phyloP scores from a whole-genome alignment of 2,113 vertebrate species.

The Neomonachus schauinslandi region DNA sequence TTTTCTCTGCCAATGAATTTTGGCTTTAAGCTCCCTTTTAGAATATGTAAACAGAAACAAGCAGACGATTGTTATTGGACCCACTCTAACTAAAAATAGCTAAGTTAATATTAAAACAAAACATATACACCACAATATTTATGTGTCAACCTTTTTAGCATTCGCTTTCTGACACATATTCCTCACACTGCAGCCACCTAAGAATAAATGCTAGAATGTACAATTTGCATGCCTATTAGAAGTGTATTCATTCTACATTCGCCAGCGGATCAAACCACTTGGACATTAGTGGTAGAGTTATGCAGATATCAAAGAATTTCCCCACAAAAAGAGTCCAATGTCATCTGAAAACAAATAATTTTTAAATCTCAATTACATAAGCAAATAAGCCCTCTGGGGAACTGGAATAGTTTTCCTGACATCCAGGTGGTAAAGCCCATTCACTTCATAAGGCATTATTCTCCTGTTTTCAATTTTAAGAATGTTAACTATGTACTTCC shows the following conservation, averaged over 20 bases:
- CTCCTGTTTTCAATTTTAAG: slow-evolving; percentile 69
- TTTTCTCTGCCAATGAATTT: slow-evolving; percentile 67
- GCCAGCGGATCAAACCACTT: slow-evolving; percentile 12
- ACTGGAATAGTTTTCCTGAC: slow-evolving; percentile 59
- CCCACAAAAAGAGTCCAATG: not conserved
- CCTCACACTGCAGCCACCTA: not conserved
- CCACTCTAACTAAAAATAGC: slow-evolving; percentile 57
- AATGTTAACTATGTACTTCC: slow-evolving; percentile 70
- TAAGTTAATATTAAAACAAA: slow-evolving; percentile 35
- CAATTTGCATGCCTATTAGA: not conserved
- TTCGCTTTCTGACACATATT: slow-evolving; percentile 29
- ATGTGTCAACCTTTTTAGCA: slow-evolving; percentile 11
- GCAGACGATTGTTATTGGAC: slow-evolving; percentile 52
- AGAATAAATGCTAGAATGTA: not conserved
- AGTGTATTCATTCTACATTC: not conserved
- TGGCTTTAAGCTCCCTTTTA: slow-evolving; percentile 61
- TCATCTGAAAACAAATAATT: slow-evolving; percentile 57
- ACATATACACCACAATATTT: slow-evolving; percentile 27
- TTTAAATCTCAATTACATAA: slow-evolving; percentile 54
- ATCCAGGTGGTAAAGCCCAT: slow-evolving; percentile 23
- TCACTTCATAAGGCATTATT: slow-evolving; percentile 54
- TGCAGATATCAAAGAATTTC: slow-evolving; percentile 24
- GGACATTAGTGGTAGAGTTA: not conserved
- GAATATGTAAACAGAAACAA: slow-evolving; percentile 68
- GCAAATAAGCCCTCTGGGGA: slow-evolving; percentile 44